Conservation (phyloP, 2,797 vertebrate genomes). For the Halcyon smyrnensis region DNA sequence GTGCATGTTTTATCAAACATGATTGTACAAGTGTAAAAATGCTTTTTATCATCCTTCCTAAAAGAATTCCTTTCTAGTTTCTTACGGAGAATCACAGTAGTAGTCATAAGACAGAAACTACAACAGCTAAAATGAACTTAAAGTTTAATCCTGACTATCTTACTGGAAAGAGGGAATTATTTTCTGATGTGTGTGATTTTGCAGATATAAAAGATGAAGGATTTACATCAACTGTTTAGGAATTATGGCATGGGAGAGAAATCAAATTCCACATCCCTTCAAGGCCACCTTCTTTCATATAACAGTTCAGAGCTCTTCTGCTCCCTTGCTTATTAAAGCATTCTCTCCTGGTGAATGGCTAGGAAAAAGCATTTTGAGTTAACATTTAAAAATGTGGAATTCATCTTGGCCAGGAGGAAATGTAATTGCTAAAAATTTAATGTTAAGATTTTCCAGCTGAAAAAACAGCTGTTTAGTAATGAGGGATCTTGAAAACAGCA, state of each 20-base stretch:
- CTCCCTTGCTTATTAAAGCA: conserved; percentile 43
- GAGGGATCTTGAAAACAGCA: conserved; percentile 36
- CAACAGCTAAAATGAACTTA: background rate
- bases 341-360: conserved; percentile 26
- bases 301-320: conserved; percentile 37
- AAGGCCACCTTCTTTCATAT: conserved; percentile 1
- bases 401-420: conserved; percentile 32
- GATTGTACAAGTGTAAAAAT: background rate
- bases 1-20: background rate
- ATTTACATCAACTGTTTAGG: conserved; percentile 8
- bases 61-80: background rate
- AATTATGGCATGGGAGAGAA: conserved; percentile 3
- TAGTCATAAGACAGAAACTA: background rate
- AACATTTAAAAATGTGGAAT: conserved; percentile 54
- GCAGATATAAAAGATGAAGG: conserved; percentile 28
- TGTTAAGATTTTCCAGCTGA: conserved; percentile 67
- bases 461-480: conserved; percentile 52
- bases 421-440: conserved; percentile 54
- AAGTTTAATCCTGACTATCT: conserved; percentile 35
- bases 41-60: background rate
- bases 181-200: conserved; percentile 2
- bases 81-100: background rate
- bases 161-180: conserved; percentile 31
- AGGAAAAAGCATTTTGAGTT: conserved; percentile 33
- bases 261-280: conserved; percentile 31